Evolutionary conservation across 2,888 invertebrate genomes (phyloP).

Genomic region (Cryptosula pallasiana): DNA sequence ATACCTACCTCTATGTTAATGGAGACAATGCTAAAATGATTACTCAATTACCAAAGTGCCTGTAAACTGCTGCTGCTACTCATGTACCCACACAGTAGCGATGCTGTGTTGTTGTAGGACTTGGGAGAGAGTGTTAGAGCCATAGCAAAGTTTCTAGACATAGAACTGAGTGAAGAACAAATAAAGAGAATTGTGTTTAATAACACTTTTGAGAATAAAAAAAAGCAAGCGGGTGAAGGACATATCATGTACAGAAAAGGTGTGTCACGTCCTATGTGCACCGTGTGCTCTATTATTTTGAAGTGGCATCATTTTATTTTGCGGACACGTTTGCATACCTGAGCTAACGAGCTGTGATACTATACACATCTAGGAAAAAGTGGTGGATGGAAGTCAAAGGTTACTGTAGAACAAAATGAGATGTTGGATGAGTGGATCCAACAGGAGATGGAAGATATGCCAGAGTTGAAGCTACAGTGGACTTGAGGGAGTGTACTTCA

Average conservation of each 20-base stretch:
- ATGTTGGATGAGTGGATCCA: constrained; percentile 16
- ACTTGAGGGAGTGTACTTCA: too few relatives aligned
- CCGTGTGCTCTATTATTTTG: too few relatives aligned
- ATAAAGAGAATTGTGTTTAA: background rate
- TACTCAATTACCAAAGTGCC: too few relatives aligned
- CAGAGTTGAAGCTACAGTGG: too few relatives aligned
- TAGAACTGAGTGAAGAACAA: background rate
- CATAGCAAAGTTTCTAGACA: constrained; percentile 7
- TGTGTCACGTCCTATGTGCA: background rate
- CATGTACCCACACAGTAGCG: too few relatives aligned
- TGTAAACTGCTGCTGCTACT: too few relatives aligned
- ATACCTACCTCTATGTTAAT: too few relatives aligned
- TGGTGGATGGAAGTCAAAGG: constrained; percentile 1
- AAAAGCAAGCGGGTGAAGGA: background rate
- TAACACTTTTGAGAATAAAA: constrained; percentile 16
- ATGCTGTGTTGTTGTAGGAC: too few relatives aligned
- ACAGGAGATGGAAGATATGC: background rate
- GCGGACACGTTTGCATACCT: background rate
- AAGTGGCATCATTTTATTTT: too few relatives aligned
- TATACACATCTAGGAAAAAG: background rate
- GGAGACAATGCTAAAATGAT: too few relatives aligned
- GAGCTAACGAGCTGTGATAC: background rate
- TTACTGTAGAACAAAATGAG: constrained; percentile 16
- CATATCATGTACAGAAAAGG: constrained; percentile 1
- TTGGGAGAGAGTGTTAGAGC: background rate